A percentile compares a stretch with the other conserved stretches of the same genome.
Evolutionary conservation across 2,888 invertebrate species (phyloP).

Genomic region (Camponotus fellah): DNA sequence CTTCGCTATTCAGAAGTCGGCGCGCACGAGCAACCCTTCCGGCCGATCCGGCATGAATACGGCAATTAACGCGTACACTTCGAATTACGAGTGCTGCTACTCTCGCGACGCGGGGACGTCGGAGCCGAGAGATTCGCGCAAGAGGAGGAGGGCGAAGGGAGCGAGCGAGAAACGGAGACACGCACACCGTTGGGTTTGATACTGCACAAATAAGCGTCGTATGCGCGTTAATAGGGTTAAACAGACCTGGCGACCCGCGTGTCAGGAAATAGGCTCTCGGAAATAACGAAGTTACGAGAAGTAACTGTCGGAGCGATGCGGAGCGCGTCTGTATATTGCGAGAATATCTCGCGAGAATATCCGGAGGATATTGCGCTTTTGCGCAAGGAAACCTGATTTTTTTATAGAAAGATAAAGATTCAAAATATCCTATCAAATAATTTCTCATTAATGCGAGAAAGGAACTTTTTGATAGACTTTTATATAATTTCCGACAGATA

Average conservation of each 20-base stretch:
- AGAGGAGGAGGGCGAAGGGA: slow-evolving; percentile 53
- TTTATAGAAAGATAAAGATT: background rate
- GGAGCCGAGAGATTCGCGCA: slow-evolving; percentile 57
- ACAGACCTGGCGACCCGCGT: slow-evolving; percentile 71
- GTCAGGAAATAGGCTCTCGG: slow-evolving; percentile 56
- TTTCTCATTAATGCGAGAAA: background rate
- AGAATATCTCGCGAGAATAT: slow-evolving; percentile 52
- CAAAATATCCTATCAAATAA: background rate
- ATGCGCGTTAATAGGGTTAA: slow-evolving; percentile 82
- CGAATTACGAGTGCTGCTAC: slow-evolving; percentile 78
- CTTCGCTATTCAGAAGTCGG: slow-evolving; percentile 83
- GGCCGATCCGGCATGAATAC: slow-evolving; percentile 81
- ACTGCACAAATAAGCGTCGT: slow-evolving; percentile 79
- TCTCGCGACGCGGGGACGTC: slow-evolving; percentile 64
- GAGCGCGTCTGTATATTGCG: slow-evolving; percentile 37
- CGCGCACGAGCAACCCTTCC: slow-evolving; percentile 81
- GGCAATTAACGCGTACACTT: slow-evolving; percentile 84
- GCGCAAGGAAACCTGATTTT: background rate
- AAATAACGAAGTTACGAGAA: slow-evolving; percentile 80
- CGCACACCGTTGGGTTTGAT: slow-evolving; percentile 61
- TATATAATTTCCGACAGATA: background rate
- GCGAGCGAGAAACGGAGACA: slow-evolving; percentile 52
- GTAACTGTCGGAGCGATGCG: slow-evolving; percentile 69
- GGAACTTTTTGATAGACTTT: background rate
- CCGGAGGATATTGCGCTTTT: background rate